A percentile compares a stretch with the other conserved stretches of the same genome.
phyloP scores from a whole-genome alignment of 2,888 invertebrate genomes.

The Perizoma affinitatum region DNA sequence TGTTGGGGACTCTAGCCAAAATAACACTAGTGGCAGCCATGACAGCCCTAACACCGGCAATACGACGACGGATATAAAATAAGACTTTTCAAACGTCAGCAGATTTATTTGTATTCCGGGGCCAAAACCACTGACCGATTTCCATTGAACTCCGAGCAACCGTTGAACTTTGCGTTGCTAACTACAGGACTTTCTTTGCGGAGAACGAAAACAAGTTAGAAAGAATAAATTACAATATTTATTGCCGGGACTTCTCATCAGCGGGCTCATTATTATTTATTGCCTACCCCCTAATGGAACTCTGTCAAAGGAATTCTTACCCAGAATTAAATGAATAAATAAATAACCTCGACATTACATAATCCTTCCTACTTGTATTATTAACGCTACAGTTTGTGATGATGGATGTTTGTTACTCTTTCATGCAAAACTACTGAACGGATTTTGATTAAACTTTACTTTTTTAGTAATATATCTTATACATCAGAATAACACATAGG shows the following conservation, averaged over 20 bases:
- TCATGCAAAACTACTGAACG: too few relatives aligned
- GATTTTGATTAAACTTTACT: neutral
- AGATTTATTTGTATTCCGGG: slow-evolving; percentile 35
- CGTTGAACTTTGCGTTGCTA: slow-evolving; percentile 27
- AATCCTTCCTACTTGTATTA: too few relatives aligned
- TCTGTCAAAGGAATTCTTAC: too few relatives aligned
- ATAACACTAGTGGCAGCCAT: too few relatives aligned
- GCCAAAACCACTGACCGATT: slow-evolving; percentile 32
- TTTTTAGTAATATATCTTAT: too few relatives aligned
- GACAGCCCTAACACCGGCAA: slow-evolving; percentile 30
- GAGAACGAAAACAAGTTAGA: slow-evolving; percentile 5
- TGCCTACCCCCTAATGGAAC: neutral
- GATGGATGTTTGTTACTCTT: too few relatives aligned
- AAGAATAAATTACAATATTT: slow-evolving; percentile 22
- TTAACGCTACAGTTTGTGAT: too few relatives aligned
- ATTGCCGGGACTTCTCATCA: slow-evolving; percentile 15
- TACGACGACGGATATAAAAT: slow-evolving; percentile 35
- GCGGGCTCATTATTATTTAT: slow-evolving; percentile 16
- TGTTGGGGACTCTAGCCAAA: too few relatives aligned
- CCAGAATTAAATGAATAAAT: too few relatives aligned
- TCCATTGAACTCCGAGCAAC: slow-evolving; percentile 28
- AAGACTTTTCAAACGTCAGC: slow-evolving; percentile 31
- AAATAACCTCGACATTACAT: too few relatives aligned
- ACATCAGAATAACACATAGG: too few relatives aligned
- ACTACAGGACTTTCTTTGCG: neutral